These are phyloP conservation scores for Lepidurus packardi DNA, from an alignment of 1,140 invertebrate genomes.

Conservation along the genomic window DNA sequence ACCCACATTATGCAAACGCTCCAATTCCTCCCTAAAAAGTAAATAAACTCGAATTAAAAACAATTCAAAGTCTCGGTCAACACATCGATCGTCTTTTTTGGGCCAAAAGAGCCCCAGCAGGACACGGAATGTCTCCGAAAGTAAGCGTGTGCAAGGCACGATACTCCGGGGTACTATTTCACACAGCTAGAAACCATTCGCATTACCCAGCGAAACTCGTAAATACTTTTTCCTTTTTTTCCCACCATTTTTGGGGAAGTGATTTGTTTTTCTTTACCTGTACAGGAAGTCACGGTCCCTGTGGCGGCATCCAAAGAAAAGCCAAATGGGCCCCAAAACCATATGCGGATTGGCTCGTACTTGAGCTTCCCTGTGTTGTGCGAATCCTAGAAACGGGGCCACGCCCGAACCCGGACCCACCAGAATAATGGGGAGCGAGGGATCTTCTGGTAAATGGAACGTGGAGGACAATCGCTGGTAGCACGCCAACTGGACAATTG, in stretches of 20 bases:
- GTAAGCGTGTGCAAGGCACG: background rate
- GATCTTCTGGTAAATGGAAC: conserved; percentile 53
- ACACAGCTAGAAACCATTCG: background rate
- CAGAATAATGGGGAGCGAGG: conserved; percentile 59
- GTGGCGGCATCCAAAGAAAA: conserved; percentile 73
- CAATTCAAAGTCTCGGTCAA: background rate
- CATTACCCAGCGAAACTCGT: background rate
- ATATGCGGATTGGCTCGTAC: conserved; percentile 38
- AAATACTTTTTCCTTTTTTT: background rate
- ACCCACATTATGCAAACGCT: background rate
- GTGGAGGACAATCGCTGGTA: conserved; percentile 39
- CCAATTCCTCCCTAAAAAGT: background rate
- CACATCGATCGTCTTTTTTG: background rate
- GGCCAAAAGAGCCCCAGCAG: background rate
- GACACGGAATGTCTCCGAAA: background rate
- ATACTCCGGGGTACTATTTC: background rate
- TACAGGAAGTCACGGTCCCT: conserved; percentile 58
- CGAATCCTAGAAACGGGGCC: conserved; percentile 64
- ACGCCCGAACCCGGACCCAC: conserved; percentile 77
- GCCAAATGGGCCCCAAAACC: conserved; percentile 48
- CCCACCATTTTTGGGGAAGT: background rate
- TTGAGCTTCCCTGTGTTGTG: conserved; percentile 50
- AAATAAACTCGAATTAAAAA: background rate
- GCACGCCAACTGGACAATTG: background rate
- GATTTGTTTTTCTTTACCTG: conserved; percentile 40